phyloP scores from a whole-genome alignment of 1,140 invertebrate genomes.

The Brachionus koreanus region DNA sequence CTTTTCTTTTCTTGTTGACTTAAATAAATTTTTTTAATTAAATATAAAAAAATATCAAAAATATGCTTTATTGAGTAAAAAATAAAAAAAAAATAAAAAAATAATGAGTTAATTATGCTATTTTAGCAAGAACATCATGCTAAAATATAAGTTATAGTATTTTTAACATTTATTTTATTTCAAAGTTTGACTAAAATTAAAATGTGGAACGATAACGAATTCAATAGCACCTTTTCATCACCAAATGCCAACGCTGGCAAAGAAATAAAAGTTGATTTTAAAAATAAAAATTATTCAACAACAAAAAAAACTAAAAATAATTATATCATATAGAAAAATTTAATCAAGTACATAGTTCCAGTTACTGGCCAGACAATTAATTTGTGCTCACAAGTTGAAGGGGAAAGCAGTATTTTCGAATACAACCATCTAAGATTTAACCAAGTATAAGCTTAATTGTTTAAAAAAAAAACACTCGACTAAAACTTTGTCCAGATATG shows the following conservation, averaged over 20 bases:
- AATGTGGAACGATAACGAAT: constrained; percentile 34
- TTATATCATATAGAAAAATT: constrained; percentile 16
- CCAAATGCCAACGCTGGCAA: constrained; percentile 42
- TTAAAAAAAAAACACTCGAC: neutral
- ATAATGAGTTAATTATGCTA: neutral
- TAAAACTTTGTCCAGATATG: neutral
- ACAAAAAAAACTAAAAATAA: neutral
- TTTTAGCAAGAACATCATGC: neutral
- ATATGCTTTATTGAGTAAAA: neutral
- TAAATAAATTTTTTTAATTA: no score
- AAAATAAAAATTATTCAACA: neutral
- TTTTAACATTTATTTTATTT: neutral
- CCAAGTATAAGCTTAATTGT: neutral
- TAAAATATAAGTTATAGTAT: neutral
- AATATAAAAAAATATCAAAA: neutral
- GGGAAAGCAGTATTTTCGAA: constrained; percentile 37
- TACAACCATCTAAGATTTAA: constrained; percentile 33
- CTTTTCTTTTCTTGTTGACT: neutral
- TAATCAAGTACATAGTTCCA: constrained; percentile 35
- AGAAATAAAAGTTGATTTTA: constrained; percentile 36
- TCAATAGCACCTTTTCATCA: constrained; percentile 42
- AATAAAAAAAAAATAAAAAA: neutral
- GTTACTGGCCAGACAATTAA: constrained; percentile 27
- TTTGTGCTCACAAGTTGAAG: constrained; percentile 31
- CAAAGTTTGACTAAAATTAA: neutral